Evolutionary conservation across 1,140 invertebrate species (phyloP), one percentile per base, ranked within the genome.

Genomic region (Thrips palmi): DNA sequence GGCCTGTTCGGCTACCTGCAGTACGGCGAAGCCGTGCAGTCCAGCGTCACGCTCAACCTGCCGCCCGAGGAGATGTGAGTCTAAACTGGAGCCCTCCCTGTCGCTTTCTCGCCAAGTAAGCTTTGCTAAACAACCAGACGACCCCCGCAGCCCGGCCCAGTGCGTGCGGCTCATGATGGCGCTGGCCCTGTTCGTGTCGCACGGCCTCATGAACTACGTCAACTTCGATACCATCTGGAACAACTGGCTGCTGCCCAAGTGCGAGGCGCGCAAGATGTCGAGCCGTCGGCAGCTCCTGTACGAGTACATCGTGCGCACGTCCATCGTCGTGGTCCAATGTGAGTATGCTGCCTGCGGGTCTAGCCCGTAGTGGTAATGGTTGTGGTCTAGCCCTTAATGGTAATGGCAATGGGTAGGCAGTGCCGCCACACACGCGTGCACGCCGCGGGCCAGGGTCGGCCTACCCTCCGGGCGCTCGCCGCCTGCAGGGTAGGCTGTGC

Each of bases 201-300:
- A 88, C 57, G 73, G 73, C 0, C 64, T 93, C 12, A 84, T 88
- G 45, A 76, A 83, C 50, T 94, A 89, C 54, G 85, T 93, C 0
- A 82, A 86, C 1, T 72, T 91, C 40, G 78, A 83, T 44, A 89
- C 92, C 40, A 60, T 76, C 3, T 91, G 85, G 84, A 82, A 79
- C 33, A 67, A 65, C 23, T 72, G 74, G 40, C 41, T 75, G 29
- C 48, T 52, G 37, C 51, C 45, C 18, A 55, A 22, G 40, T 49
- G 56, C 20, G 58, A 52, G 43, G 23, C 45, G 47, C 55, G 49
- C 36, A 57, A 54, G 34, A 27, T 54, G 0, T 50, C n/a, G n/a
- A n/a, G n/a, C n/a, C n/a, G n/a, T n/a, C n/a, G n/a, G n/a, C n/a
- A n/a, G n/a, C n/a, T n/a, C n/a, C n/a, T 71, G n/a, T 69, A 62